A percentile compares a stretch with the other conserved stretches of the same genome.
phyloP scores from a whole-genome alignment of 2,888 invertebrate species.

The Callyntrura guangdongensis region DNA sequence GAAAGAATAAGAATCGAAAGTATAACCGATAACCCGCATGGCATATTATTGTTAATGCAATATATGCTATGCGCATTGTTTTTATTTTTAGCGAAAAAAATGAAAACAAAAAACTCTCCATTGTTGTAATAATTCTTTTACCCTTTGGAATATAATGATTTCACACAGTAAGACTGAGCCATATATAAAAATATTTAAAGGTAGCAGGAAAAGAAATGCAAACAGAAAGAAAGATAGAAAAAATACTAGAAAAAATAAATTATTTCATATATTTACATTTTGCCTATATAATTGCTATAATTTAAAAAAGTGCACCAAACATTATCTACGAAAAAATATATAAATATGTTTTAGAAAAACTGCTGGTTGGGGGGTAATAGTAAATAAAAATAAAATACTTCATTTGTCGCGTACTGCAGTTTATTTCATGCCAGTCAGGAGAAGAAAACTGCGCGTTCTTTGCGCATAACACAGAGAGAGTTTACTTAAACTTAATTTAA shows the following conservation, averaged over 20 bases:
- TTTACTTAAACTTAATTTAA: constrained; percentile 28
- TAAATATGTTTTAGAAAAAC: not conserved
- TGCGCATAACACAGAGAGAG: not conserved
- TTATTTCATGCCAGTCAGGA: constrained; percentile 40
- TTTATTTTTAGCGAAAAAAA: not conserved
- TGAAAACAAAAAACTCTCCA: constrained; percentile 6
- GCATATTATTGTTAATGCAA: not conserved
- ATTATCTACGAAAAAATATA: not conserved
- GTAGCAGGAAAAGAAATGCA: constrained; percentile 39
- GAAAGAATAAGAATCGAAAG: not conserved
- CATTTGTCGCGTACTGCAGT: not conserved
- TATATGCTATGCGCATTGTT: not conserved
- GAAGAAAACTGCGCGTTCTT: constrained; percentile 2
- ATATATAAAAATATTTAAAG: constrained; percentile 65
- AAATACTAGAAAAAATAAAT: constrained; percentile 31
- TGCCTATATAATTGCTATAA: no score
- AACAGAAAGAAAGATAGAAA: not conserved
- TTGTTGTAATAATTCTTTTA: constrained; percentile 8
- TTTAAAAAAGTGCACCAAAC: constrained; percentile 27
- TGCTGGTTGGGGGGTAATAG: not conserved
- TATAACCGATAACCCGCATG: not conserved
- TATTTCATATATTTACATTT: constrained; percentile 13
- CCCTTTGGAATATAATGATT: constrained; percentile 71
- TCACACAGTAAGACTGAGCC: constrained; percentile 80
- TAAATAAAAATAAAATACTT: not conserved